Evolutionary conservation across 2,113 vertebrate genomes (phyloP), one percentile per base, ranked within the genome.

Genomic region (Ardeotis arabs): DNA sequence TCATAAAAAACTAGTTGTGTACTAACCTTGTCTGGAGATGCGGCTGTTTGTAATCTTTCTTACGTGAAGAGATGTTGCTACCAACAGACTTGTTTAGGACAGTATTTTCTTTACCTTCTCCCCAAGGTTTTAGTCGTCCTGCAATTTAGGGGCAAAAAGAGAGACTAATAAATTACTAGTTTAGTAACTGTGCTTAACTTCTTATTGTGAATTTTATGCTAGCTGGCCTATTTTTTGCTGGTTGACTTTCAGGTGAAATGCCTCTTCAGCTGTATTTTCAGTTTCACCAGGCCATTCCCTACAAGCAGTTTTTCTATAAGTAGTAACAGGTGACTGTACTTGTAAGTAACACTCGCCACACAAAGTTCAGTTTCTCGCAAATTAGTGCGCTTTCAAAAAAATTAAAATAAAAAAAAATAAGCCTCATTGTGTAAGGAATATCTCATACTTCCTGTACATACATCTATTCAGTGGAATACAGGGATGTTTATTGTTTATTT

Each of bases 101-200:
- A 31, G 33, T 52, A 72, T 99, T 99, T 97, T 99, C 99, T 88
- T 99, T 98, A 28, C 20, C 14, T 20, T 98, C 98, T 75, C 95
- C 98, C 96, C 99, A 99, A 3, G 98, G 98, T 96, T 99, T 99
- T 91, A 99, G 98, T 94, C 99, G 99, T 73, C 99, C 99, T 99
- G 66, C 12, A 89, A 37, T 86, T 69, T 39, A 81, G 31, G n/a
- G 39, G 20, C 14, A 90, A 73, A 86, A 53, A 85, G 11, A 64
- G 21, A 93, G 9, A 53, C 8, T 22, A 50, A 4, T 66, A 18
- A 79, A 50, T 82, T n/a, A 77, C 5, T 52, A 56, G 15, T 63
- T 64, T 7, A 82, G 21, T 53, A 56, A 39, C 52, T 59, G 27
- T 35, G 15, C 67, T 95, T 88, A 50, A 80, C 41, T 63, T 75